phyloP scores from a whole-genome alignment of 2,113 vertebrate species.

The Sitta europaea region DNA sequence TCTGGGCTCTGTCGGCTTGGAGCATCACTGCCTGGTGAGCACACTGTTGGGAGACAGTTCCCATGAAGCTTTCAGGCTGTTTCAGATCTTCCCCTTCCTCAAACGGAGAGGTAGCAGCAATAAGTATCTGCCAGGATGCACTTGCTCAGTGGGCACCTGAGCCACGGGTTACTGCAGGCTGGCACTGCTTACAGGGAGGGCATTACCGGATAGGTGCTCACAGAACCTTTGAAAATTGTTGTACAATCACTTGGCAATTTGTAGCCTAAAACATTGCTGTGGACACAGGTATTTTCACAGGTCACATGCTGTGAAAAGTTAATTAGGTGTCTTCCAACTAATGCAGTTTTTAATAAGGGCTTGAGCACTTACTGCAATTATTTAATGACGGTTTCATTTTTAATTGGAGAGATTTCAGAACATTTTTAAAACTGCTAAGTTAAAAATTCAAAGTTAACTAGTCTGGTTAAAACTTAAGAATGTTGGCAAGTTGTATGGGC shows the following conservation, averaged over 20 bases:
- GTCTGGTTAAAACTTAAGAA: not conserved
- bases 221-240: not conserved
- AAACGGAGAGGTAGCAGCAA: not conserved
- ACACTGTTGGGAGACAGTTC: not conserved
- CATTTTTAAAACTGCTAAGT: not conserved
- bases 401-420: not conserved
- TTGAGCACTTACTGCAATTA: not conserved
- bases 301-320: not conserved
- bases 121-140: not conserved
- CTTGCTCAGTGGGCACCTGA: not conserved
- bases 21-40: constrained; percentile 70
- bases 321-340: not conserved
- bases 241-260: not conserved
- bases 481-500: not conserved
- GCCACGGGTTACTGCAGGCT: not conserved
- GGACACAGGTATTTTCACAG: not conserved
- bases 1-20: constrained; percentile 65
- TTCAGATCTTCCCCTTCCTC: not conserved
- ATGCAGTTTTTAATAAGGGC: not conserved
- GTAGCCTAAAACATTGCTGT: not conserved
- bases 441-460: not conserved
- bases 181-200: not conserved
- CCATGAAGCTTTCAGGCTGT: not conserved
- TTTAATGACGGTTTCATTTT: not conserved
- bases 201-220: not conserved